A percentile compares a stretch with the other conserved stretches of the same genome.
Evolutionary conservation across 2,888 invertebrate genomes (phyloP).

Genomic region (Sturmia bella): DNA sequence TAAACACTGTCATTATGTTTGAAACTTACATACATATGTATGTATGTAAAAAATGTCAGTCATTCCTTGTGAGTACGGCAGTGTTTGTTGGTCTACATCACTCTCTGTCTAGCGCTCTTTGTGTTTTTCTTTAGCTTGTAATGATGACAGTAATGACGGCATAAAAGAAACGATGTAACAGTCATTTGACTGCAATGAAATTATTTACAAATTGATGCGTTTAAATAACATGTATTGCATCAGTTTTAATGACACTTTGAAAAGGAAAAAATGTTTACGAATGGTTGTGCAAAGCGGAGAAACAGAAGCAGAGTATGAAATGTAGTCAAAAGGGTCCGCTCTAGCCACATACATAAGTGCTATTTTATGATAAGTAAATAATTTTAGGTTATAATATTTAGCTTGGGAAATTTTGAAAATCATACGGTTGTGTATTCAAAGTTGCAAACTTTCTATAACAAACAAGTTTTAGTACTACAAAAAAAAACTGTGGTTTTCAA

Average conservation of each 20-base stretch:
- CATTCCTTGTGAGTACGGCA: conserved; percentile 11
- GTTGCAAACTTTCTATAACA: too few relatives aligned
- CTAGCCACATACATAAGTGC: too few relatives aligned
- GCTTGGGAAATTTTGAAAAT: too few relatives aligned
- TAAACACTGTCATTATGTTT: conserved; percentile 41
- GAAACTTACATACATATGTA: too few relatives aligned
- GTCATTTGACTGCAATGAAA: conserved; percentile 45
- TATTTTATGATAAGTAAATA: too few relatives aligned
- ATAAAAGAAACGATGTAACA: conserved; percentile 42
- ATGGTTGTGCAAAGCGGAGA: neutral
- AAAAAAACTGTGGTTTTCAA: too few relatives aligned
- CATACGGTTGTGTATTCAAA: too few relatives aligned
- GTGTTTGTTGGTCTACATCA: too few relatives aligned
- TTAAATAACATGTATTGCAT: conserved; percentile 53
- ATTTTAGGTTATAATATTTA: too few relatives aligned
- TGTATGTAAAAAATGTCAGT: conserved; percentile 26
- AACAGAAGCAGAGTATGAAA: neutral
- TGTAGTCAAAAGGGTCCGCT: too few relatives aligned
- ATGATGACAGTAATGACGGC: conserved; percentile 36
- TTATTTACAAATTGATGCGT: conserved; percentile 58
- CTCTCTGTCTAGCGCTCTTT: conserved; percentile 39
- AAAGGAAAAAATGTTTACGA: neutral
- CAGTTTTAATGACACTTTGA: conserved; percentile 49
- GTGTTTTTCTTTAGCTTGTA: conserved; percentile 44
- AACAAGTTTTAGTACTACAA: too few relatives aligned